Evolutionary conservation across 2,797 vertebrate species (phyloP).

Genomic region (Malurus leucopterus): DNA sequence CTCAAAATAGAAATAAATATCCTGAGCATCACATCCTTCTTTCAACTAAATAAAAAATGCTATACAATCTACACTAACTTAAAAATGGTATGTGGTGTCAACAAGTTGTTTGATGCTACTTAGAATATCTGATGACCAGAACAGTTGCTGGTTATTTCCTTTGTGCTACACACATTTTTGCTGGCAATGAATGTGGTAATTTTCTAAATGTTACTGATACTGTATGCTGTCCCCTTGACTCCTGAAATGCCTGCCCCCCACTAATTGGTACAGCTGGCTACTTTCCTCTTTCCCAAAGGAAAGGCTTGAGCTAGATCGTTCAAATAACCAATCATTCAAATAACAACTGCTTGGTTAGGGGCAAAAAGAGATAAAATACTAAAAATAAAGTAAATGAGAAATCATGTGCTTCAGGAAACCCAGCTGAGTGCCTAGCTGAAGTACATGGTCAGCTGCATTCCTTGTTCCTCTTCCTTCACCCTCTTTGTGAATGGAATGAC

Average conservation of each 20-base stretch:
- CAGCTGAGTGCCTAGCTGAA: not conserved
- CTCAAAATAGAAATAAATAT: not conserved
- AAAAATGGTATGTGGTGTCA: not conserved
- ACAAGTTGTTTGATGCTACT: not conserved
- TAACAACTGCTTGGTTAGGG: not conserved
- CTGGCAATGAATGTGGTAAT: not conserved
- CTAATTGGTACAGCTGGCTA: not conserved
- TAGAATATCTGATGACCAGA: not conserved
- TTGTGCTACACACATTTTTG: not conserved
- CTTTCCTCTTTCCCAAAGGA: not conserved
- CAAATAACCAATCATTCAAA: not conserved
- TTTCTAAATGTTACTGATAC: not conserved
- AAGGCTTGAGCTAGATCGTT: not conserved
- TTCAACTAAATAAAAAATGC: not conserved
- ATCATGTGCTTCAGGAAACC: not conserved
- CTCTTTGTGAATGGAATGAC: not conserved
- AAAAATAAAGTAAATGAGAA: constrained; percentile 3
- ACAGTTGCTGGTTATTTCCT: not conserved
- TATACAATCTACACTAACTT: not conserved
- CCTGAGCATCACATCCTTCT: not conserved
- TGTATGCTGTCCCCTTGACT: not conserved
- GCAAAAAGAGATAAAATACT: not conserved
- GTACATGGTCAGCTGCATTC: not conserved
- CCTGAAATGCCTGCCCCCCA: not conserved
- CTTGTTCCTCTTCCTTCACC: not conserved